Percentiles rank a stretch among this genome's conserved stretches.
Conservation (phyloP, 1,140 invertebrate species). For the Polypedilum vanderplanki region DNA sequence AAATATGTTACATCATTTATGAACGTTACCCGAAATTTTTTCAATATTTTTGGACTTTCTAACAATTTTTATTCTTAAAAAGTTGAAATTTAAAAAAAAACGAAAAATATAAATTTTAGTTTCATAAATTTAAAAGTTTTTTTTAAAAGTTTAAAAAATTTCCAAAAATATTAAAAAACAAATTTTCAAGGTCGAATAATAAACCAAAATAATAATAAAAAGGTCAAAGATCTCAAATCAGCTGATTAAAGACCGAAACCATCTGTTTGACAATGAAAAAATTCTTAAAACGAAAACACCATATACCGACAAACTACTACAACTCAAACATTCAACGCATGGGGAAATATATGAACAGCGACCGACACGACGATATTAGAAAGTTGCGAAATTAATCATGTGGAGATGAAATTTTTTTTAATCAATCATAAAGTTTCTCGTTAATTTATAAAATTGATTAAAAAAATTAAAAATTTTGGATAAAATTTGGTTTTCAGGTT, state of each 20-base stretch:
- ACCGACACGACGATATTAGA: too few species aligned
- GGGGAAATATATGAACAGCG: too few species aligned
- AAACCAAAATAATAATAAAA: not conserved
- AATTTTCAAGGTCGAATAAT: not conserved
- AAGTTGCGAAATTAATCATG: too few species aligned
- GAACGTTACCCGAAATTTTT: not conserved
- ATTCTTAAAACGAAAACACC: too few species aligned
- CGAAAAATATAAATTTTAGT: not conserved
- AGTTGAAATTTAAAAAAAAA: not conserved
- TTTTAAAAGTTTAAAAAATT: not conserved
- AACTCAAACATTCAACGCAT: too few species aligned
- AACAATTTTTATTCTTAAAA: not conserved
- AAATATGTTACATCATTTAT: not conserved
- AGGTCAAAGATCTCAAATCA: not conserved
- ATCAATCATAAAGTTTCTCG: too few species aligned
- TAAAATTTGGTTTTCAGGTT: not conserved
- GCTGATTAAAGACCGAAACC: not conserved
- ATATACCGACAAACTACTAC: too few species aligned
- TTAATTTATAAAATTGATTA: too few species aligned
- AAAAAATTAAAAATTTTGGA: too few species aligned
- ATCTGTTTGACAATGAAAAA: not conserved
- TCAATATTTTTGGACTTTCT: not conserved
- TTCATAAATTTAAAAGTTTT: not conserved
- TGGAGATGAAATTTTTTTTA: too few species aligned
- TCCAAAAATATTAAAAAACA: not conserved